Evolutionary conservation across 2,888 invertebrate species (phyloP).

Genomic region (Mythimna vitellina): DNA sequence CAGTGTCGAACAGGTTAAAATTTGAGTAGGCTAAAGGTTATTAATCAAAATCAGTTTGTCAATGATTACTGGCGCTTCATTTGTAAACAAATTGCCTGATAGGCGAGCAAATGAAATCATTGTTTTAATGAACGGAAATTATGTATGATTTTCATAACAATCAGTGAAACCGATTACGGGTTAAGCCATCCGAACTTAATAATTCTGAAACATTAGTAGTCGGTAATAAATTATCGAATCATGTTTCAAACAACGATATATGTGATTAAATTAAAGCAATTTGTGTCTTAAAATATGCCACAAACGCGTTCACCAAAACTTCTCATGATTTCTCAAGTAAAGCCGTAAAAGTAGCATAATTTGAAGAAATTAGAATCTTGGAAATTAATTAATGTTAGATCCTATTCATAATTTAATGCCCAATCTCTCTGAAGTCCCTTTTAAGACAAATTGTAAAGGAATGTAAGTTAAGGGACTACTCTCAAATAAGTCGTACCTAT

Average conservation of each 20-base stretch:
- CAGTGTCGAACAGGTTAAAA: conserved; percentile 10
- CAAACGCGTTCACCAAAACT: neutral
- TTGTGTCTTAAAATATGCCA: neutral
- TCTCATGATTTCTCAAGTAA: conserved; percentile 5
- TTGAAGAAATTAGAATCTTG: conserved; percentile 24
- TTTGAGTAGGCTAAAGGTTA: neutral
- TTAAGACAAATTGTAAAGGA: conserved; percentile 57
- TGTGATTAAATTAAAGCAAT: neutral
- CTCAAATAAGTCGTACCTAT: conserved; percentile 61
- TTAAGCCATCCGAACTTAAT: conserved; percentile 13
- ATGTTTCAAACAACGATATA: neutral
- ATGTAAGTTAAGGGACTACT: conserved; percentile 41
- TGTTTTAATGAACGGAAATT: conserved; percentile 18
- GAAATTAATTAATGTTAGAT: conserved; percentile 69
- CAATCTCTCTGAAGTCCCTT: conserved; percentile 56
- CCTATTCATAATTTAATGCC: conserved; percentile 64
- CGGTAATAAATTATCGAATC: neutral
- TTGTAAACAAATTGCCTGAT: conserved; percentile 8
- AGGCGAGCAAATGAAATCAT: conserved; percentile 1
- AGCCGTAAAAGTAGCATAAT: conserved; percentile 20
- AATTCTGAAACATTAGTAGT: conserved; percentile 17
- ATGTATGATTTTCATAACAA: conserved; percentile 24
- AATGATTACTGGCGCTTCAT: neutral
- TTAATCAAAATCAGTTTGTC: neutral
- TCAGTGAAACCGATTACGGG: conserved; percentile 25